Evolutionary conservation across 1,140 invertebrate genomes (phyloP).

Genomic region (Bombus affinis): DNA sequence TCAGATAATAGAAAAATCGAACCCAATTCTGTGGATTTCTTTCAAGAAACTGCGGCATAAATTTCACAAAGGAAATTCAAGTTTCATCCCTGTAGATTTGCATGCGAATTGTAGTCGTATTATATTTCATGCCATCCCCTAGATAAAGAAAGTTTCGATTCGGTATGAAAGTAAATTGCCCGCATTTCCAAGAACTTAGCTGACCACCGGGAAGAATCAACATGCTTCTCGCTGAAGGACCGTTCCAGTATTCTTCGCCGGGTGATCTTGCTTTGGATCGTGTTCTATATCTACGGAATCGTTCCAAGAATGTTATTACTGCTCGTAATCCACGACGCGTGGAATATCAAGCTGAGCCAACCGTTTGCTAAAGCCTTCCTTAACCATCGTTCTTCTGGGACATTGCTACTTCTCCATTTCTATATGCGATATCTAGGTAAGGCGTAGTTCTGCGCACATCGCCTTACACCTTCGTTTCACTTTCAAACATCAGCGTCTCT

Average conservation of each 20-base stretch:
- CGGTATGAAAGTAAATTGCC: conserved; percentile 40
- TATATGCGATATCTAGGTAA: neutral
- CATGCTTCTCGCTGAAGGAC: conserved; percentile 43
- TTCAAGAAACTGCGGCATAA: neutral
- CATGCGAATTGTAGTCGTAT: conserved; percentile 19
- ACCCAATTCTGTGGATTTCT: neutral
- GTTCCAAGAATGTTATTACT: conserved; percentile 66
- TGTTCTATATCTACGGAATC: conserved; percentile 56
- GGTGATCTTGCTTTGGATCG: conserved; percentile 59
- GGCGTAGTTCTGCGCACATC: neutral
- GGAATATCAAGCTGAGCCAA: conserved; percentile 63
- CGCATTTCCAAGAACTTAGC: conserved; percentile 25
- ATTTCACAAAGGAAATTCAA: neutral
- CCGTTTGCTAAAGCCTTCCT: conserved; percentile 50
- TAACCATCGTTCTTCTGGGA: conserved; percentile 52
- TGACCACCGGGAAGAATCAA: conserved; percentile 49
- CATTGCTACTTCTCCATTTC: conserved; percentile 48
- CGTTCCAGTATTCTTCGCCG: conserved; percentile 38
- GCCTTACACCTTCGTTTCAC: neutral
- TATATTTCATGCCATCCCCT: neutral
- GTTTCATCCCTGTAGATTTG: neutral
- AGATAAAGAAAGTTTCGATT: conserved; percentile 21
- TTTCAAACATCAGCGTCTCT: neutral
- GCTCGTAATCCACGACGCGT: conserved; percentile 63
- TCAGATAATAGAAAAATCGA: conserved; percentile 1